These are phyloP conservation scores for Telmatochromis bifrenatus DNA, from an alignment of 2,113 vertebrate species.

Conservation along the genomic window DNA sequence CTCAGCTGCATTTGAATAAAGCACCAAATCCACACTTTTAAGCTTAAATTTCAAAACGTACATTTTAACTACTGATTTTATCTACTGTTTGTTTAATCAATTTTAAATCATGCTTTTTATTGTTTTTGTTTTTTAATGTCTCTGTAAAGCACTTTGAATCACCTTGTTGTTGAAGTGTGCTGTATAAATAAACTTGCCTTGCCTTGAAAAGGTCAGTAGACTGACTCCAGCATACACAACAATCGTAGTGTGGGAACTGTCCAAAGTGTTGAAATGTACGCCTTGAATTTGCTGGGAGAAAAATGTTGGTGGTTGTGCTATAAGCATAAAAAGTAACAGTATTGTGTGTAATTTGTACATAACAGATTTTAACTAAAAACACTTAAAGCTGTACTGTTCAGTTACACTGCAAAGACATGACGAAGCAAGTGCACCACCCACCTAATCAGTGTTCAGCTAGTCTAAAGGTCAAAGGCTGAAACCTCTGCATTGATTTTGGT, in stretches of 20 bases:
- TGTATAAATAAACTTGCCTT: no score
- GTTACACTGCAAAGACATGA: neutral
- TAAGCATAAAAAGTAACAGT: neutral
- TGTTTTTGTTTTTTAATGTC: no score
- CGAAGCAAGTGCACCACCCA: neutral
- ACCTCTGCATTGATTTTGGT: neutral
- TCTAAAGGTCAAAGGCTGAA: slow-evolving; percentile 50
- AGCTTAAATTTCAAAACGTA: no score
- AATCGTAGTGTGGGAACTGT: neutral
- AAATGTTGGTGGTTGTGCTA: neutral
- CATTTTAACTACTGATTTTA: no score
- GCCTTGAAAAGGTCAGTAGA: slow-evolving; percentile 20
- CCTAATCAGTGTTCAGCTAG: slow-evolving; percentile 18
- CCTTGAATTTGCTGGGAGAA: neutral
- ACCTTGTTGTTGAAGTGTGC: no score
- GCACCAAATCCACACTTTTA: accelerated
- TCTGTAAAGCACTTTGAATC: no score
- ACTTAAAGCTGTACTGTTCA: neutral
- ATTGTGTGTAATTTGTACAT: accelerated
- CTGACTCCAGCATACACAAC: neutral
- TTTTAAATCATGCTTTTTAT: no score
- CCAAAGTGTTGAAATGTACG: neutral
- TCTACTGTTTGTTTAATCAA: no score
- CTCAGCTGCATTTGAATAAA: no score
- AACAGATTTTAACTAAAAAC: neutral